Evolutionary conservation across 2,797 vertebrate species (phyloP), one percentile per base, ranked within the genome.

Genomic region (Gobionotothen gibberifrons): DNA sequence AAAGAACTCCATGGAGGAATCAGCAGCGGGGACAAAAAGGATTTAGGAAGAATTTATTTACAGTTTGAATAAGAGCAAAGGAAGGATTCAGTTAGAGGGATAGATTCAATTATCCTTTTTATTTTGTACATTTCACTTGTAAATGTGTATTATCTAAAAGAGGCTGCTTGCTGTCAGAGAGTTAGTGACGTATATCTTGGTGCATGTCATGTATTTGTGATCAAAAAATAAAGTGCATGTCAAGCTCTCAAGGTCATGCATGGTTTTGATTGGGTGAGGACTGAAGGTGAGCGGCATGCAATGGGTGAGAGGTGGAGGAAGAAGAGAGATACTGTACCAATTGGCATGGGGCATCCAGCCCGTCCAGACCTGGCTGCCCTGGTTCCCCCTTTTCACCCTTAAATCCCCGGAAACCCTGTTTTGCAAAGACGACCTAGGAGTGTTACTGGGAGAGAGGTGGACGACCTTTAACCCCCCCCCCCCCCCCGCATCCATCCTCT

Each of bases 301-400:
- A 96, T 93, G 94, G 96, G 92, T 92, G 91, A 93, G 94, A 81
- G 79, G 84, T 78, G 78, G 92, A 98, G 96, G 97, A 97, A 97
- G 72, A 96, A 98, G 96, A 97, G 95, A 95, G 89, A 99, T 99
- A 99, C 98, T 99, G 98, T 99, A 99, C 98, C 98, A 99, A 99
- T 97, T 99, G 98, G 98, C 98, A 99, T 90, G 98, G 98, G 96
- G 98, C 98, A 97, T 99, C 98, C 96, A 99, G 97, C 97, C 98
- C 98, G 93, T 99, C 98, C 96, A 99, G 97, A 94, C 98, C 98
- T 95, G 98, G 98, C 87, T 99, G 98, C 94, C 98, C 98, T 95
- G 98, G 98, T 95, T 99, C 98, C 96, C 98, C 98, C 95, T 99
- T 99, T 96, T 99, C 98, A 97, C 98, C 98, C 97, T 99, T 99